Evolutionary conservation across 2,113 vertebrate genomes (phyloP), one percentile per base, ranked within the genome.

Genomic region (Procavia capensis): DNA sequence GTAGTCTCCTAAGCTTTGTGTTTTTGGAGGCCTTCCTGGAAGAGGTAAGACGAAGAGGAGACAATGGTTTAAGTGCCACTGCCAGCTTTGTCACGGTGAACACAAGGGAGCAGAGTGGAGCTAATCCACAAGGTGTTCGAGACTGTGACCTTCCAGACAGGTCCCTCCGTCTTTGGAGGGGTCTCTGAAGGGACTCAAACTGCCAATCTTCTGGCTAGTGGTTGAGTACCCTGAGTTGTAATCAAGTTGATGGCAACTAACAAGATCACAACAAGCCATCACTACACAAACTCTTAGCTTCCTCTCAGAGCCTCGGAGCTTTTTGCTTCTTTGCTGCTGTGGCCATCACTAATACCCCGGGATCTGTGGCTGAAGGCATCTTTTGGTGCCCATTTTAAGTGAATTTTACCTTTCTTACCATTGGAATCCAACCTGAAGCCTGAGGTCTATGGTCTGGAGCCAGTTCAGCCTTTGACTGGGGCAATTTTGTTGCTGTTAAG

Each of bases 1-100:
- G 29, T 34, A 59, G 25, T 88, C 17, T 94, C 84, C 13, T 93
- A 75, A 74, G n/a, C 5, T 43, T 2, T 90, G 36, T 39, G 14
- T 39, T 92, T 97, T 63, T 85, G 36, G 74, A 90, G 13, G 68
- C 5, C 17, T 93, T 90, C 41, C 54, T 85, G 36, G 45, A 85
- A 82, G 8, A 34, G 82, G 3, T 34, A 61, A 43, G 6, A 57
- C 8, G 41, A 13, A 78, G 45, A 88, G 9, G 36, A 75, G 82
- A 66, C 11, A 41, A 39, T 61, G 25, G 36, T 85, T 24, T 50
- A n/a, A 88, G 45, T 78, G 19, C 50, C 31, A 22, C 50, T n/a
- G 14, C 59, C 17, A 20, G 78, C 68, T 88, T 90, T 14, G 70
- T 72, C 36, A 39, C 4, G 36, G 66, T 1, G 36, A 9, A n/a